Conservation (phyloP, 2,888 invertebrate species). For the Bruchidius siliquastri region DNA sequence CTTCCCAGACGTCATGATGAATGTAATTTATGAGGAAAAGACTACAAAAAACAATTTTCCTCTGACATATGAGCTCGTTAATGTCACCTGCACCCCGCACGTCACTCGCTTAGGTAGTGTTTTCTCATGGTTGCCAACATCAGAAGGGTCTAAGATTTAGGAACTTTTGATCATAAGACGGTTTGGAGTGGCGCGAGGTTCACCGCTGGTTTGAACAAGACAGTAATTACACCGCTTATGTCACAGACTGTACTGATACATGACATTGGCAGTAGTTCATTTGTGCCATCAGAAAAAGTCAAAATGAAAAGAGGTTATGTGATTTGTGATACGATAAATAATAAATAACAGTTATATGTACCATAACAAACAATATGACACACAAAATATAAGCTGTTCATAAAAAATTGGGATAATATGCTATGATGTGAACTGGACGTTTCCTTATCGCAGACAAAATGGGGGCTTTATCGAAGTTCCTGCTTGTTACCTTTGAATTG, state of each 20-base stretch:
- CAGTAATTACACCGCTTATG: no score
- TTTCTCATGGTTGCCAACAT: background rate
- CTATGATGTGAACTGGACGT: background rate
- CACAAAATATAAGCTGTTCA: background rate
- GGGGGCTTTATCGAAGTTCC: constrained; percentile 25
- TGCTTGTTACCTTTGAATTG: constrained; percentile 35
- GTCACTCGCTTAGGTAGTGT: background rate
- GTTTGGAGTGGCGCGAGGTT: no score
- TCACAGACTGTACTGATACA: no score
- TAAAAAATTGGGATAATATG: background rate
- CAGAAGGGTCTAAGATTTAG: background rate
- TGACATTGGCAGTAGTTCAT: background rate
- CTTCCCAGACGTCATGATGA: constrained; percentile 67
- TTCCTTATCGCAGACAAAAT: constrained; percentile 9
- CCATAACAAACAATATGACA: background rate
- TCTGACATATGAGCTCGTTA: constrained; percentile 1
- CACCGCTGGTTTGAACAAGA: no score
- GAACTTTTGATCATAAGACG: background rate
- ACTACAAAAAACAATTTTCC: constrained; percentile 21
- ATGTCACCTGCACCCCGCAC: constrained; percentile 20
- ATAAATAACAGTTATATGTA: background rate
- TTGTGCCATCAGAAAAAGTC: background rate
- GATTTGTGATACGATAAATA: background rate
- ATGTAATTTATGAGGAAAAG: constrained; percentile 47
- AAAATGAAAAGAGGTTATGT: background rate